Base-by-base conservation (phyloP, 2,113 vertebrate genomes). In the Asarcornis scutulata region DNA sequence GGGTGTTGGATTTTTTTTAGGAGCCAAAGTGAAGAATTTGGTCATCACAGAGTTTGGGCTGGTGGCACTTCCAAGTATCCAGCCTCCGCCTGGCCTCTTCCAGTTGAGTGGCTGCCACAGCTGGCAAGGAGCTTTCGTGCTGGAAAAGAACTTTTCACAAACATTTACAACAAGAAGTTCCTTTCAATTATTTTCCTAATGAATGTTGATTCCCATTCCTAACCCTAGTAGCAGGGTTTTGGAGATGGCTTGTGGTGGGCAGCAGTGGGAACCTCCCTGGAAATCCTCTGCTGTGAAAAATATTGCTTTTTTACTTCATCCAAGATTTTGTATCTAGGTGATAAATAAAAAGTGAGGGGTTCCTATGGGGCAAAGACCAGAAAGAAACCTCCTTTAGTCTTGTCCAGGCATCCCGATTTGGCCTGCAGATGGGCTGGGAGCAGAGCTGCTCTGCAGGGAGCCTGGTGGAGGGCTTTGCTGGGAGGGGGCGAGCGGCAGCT, bases 401-500 rank as follows among this genome's bases (percentile, higher is more conserved):
- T 2, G 2, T 32, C 64, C 74, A 9, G 9, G 14, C 20, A 36
- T 13, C 42, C 34, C 16, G 69, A 23, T 11, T 18, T 16, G n/a
- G 27, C 52, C 52, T 44, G 8, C 52, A 62, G 66, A 73, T 7
- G 3, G 38, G 60, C 32, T 46, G 38, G 4, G 6, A n/a, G 48
- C 3, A 15, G 75, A 76, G 68, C 4, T 67, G 2, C 29, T 4
- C n/a, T 60, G 15, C 52, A 42, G 42, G 15, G 11, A 77, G 20
- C 66, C 50, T 4, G 2, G 40, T 8, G 0, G 0, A 48, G 42
- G 66, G 36, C 55, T 50, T 31, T 2, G 2, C 22, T 55, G 69
- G 48, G 53, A 58, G 26, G 4, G 14, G 25, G 4, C 9, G 16
- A 68, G 44, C 34, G 32, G 40, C 50, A 88, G 50, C 60, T 86